Evolutionary conservation across 2,888 invertebrate genomes (phyloP).

Genomic region (Limnephilus lunatus): DNA sequence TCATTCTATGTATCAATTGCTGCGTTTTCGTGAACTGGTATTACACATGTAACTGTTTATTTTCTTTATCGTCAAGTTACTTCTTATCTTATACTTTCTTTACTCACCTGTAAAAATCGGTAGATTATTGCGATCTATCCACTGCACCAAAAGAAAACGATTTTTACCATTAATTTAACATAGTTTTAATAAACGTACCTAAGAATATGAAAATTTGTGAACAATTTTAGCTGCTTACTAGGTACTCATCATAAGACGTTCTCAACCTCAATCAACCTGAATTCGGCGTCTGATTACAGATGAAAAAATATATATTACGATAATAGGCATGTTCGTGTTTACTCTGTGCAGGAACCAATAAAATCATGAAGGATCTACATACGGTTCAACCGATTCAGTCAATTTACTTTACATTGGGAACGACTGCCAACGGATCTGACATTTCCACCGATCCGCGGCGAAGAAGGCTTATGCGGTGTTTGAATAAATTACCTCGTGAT

Average conservation of each 20-base stretch:
- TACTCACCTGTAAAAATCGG: not conserved
- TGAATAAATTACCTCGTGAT: not conserved
- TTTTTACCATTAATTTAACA: not conserved
- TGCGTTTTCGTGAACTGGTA: not conserved
- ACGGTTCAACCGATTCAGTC: not conserved
- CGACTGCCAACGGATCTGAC: not conserved
- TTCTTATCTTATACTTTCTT: not conserved
- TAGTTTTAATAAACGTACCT: not conserved
- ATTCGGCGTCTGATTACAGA: not conserved
- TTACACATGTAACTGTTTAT: not conserved
- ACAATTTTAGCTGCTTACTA: too few relatives aligned
- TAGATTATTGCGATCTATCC: not conserved
- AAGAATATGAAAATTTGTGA: not conserved
- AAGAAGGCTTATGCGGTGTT: not conserved
- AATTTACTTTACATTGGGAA: not conserved
- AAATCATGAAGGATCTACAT: not conserved
- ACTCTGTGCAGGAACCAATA: not conserved
- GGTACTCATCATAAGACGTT: too few relatives aligned
- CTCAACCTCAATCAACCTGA: not conserved
- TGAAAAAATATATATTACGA: too few relatives aligned
- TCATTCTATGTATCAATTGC: not conserved
- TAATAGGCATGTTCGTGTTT: too few relatives aligned
- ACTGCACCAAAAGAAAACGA: not conserved
- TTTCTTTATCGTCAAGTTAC: not conserved
- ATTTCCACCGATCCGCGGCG: not conserved